These are phyloP conservation scores for Lucilia cuprina DNA, from an alignment of 1,140 invertebrate genomes.

Conservation along the genomic window DNA sequence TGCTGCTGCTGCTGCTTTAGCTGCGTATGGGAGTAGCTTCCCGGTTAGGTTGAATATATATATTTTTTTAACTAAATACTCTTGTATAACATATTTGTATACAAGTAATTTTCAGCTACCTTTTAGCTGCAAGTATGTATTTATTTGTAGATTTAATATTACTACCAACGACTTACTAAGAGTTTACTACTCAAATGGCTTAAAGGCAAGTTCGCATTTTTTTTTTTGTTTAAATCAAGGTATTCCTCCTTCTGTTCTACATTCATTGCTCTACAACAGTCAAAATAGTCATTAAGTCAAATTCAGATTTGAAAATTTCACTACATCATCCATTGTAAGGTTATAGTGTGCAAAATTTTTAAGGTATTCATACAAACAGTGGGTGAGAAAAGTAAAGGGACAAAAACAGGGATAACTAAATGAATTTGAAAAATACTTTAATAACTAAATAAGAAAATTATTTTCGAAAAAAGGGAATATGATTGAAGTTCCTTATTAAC, in stretches of 20 bases:
- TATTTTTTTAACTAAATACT: not conserved
- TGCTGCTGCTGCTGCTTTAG: not conserved
- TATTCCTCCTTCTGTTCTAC: not conserved
- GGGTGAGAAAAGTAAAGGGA: no score
- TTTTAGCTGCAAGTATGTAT: not conserved
- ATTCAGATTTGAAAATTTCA: slow-evolving; percentile 34
- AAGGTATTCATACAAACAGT: not conserved
- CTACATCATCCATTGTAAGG: not conserved
- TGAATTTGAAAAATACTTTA: no score
- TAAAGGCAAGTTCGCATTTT: not conserved
- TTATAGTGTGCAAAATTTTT: not conserved
- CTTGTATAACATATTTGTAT: not conserved
- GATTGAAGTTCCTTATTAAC: no score
- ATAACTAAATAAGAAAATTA: no score
- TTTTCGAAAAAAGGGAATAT: no score
- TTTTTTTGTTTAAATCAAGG: not conserved
- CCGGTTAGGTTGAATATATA: not conserved
- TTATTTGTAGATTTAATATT: not conserved
- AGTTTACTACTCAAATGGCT: not conserved
- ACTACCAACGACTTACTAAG: not conserved
- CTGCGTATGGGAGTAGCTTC: not conserved
- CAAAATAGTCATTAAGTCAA: slow-evolving; percentile 50
- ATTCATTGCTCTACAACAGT: slow-evolving; percentile 45
- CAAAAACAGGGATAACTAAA: no score
- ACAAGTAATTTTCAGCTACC: not conserved